A percentile compares a stretch with the other conserved stretches of the same genome.
These are phyloP conservation scores for Pyrrhopygopsis socrates DNA, from an alignment of 2,888 invertebrate species.

Conservation along the genomic window DNA sequence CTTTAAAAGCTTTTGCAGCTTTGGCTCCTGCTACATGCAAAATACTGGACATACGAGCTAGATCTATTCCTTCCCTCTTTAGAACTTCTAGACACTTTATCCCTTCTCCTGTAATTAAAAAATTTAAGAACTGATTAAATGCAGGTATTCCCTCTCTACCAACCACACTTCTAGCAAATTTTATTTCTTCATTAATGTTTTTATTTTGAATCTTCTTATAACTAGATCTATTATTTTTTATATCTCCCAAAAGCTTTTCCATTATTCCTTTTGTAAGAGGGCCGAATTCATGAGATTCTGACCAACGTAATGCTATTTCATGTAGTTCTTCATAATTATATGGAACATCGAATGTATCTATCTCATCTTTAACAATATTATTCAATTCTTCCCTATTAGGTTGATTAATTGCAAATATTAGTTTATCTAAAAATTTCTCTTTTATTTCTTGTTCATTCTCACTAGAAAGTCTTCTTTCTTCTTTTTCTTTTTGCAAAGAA, in stretches of 20 bases:
- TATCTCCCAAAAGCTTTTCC: constrained; percentile 82
- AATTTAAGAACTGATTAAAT: constrained; percentile 88
- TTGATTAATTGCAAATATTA: constrained; percentile 60
- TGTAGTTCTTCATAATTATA: constrained; percentile 85
- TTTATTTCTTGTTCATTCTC: constrained; percentile 67
- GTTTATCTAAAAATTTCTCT: constrained; percentile 79
- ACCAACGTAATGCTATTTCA: constrained; percentile 87
- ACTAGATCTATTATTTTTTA: constrained; percentile 83
- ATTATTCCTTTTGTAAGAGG: too few species aligned
- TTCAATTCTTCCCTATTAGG: constrained; percentile 74
- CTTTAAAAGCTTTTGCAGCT: constrained; percentile 72
- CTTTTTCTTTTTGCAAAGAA: constrained; percentile 76
- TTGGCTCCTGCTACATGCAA: too few species aligned
- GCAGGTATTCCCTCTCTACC: constrained; percentile 87
- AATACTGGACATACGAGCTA: too few species aligned
- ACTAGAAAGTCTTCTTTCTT: constrained; percentile 68
- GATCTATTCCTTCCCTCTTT: constrained; percentile 68
- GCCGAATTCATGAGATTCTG: constrained; percentile 85
- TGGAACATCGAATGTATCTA: constrained; percentile 70
- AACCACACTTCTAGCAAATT: constrained; percentile 88
- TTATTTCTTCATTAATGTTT: constrained; percentile 82
- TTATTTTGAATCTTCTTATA: constrained; percentile 56
- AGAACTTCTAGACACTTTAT: constrained; percentile 67
- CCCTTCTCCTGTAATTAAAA: constrained; percentile 87
- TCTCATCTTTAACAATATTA: constrained; percentile 64